A percentile compares a stretch with the other conserved stretches of the same genome.
Conservation (phyloP, 2,888 invertebrate species). For the Thereva unica region DNA sequence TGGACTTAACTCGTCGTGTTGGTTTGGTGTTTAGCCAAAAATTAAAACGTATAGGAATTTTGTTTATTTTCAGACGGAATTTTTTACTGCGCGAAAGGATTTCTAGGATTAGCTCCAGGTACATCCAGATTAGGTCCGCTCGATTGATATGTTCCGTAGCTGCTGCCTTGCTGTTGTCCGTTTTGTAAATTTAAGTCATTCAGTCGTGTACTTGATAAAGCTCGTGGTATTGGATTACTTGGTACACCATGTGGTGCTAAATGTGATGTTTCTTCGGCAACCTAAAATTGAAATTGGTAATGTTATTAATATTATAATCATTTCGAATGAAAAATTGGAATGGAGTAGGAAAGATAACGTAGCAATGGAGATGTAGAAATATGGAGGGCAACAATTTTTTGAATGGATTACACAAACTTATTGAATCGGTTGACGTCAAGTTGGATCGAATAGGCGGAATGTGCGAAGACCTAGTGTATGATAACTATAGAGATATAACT, state of each 20-base stretch:
- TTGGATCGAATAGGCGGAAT: no score
- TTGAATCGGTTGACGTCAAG: no score
- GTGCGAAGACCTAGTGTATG: no score
- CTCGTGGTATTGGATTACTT: slow-evolving; percentile 86
- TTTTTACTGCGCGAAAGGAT: slow-evolving; percentile 58
- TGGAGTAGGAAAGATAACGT: no score
- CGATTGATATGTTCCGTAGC: slow-evolving; percentile 76
- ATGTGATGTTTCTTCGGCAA: slow-evolving; percentile 74
- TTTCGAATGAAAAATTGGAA: neutral
- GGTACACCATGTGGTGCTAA: slow-evolving; percentile 95
- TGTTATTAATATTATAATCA: neutral
- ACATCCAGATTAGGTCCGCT: slow-evolving; percentile 70
- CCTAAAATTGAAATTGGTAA: slow-evolving; percentile 47
- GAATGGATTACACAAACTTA: no score
- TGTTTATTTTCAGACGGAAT: slow-evolving; percentile 7
- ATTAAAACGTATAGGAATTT: neutral
- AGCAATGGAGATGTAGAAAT: no score
- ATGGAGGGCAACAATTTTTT: no score
- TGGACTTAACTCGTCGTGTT: neutral
- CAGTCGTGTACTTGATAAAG: slow-evolving; percentile 78
- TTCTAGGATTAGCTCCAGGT: slow-evolving; percentile 61
- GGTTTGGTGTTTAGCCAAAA: neutral
- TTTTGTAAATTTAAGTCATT: slow-evolving; percentile 77
- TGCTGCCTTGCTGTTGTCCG: slow-evolving; percentile 53
- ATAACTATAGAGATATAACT: no score